A percentile compares a stretch with the other conserved stretches of the same genome.
These are phyloP conservation scores for Crossaster papposus DNA, from an alignment of 53 echinoderm and acorn worm genomes.

Conservation along the genomic window DNA sequence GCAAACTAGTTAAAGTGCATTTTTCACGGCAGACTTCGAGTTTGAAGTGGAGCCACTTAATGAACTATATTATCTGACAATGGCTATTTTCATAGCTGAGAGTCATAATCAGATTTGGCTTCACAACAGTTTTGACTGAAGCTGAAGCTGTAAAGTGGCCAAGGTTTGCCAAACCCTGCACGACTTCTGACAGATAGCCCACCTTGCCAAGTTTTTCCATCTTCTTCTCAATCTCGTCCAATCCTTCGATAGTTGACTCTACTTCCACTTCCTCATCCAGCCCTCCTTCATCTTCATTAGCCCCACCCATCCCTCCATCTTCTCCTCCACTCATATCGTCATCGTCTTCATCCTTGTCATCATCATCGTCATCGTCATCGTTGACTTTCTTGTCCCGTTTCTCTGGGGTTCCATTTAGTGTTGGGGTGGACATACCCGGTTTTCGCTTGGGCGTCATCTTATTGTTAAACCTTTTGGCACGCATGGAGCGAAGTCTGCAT, in stretches of 20 bases:
- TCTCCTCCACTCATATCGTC: constrained; percentile 63
- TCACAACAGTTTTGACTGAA: too few species aligned
- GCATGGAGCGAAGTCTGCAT: constrained; percentile 67
- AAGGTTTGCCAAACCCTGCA: not conserved
- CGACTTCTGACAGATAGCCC: not conserved
- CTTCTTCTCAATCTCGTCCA: constrained; percentile 90
- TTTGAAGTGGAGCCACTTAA: too few species aligned
- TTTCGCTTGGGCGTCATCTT: constrained; percentile 49
- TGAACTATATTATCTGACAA: too few species aligned
- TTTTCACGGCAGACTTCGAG: too few species aligned
- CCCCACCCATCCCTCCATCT: constrained; percentile 40
- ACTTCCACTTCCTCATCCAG: constrained; percentile 52
- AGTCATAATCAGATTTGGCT: too few species aligned
- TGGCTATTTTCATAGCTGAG: too few species aligned
- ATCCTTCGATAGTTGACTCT: constrained; percentile 16
- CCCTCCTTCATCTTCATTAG: constrained; percentile 59
- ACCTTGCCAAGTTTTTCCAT: constrained; percentile 56
- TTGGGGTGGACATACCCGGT: constrained; percentile 30
- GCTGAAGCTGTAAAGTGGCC: too few species aligned
- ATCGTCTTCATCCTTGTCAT: constrained; percentile 82
- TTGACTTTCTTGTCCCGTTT: constrained; percentile 52
- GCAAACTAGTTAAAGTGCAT: too few species aligned
- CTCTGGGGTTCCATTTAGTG: constrained; percentile 67
- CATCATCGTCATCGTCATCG: constrained; percentile 81
- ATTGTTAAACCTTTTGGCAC: constrained; percentile 74